These are phyloP conservation scores for Calephelis nemesis DNA, from an alignment of 1,140 invertebrate species.

Conservation along the genomic window DNA sequence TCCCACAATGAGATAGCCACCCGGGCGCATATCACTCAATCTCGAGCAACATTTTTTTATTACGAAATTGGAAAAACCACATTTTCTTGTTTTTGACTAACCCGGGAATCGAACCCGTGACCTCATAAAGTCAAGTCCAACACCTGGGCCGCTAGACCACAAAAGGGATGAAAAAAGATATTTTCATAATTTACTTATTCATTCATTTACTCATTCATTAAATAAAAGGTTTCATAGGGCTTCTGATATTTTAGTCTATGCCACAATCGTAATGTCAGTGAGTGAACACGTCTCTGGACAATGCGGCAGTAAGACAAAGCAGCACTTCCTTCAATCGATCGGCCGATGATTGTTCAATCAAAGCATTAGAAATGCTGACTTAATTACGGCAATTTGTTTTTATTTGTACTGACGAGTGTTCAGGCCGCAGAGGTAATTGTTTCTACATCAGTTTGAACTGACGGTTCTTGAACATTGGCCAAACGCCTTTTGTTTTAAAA, in stretches of 20 bases:
- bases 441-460: background rate
- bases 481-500: background rate
- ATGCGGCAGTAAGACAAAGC: constrained; percentile 16
- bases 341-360: constrained; percentile 18
- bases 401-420: constrained; percentile 16
- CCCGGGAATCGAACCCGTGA: no score
- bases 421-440: constrained; percentile 10
- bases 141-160: no score
- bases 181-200: no score
- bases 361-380: constrained; percentile 16
- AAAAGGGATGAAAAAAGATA: no score
- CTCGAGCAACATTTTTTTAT: no score
- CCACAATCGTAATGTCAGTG: constrained; percentile 8
- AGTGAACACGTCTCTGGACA: constrained; percentile 13
- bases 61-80: no score
- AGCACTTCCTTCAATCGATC: constrained; percentile 16
- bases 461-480: background rate
- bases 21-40: no score
- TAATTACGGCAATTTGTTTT: constrained; percentile 17
- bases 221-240: no score
- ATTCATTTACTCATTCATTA: no score
- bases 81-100: no score
- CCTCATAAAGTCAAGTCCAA: no score
- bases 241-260: background rate
- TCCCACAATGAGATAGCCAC: no score